These are phyloP conservation scores for Marcusenius ussheri DNA, from an alignment of 2,113 vertebrate genomes.

Conservation along the genomic window DNA sequence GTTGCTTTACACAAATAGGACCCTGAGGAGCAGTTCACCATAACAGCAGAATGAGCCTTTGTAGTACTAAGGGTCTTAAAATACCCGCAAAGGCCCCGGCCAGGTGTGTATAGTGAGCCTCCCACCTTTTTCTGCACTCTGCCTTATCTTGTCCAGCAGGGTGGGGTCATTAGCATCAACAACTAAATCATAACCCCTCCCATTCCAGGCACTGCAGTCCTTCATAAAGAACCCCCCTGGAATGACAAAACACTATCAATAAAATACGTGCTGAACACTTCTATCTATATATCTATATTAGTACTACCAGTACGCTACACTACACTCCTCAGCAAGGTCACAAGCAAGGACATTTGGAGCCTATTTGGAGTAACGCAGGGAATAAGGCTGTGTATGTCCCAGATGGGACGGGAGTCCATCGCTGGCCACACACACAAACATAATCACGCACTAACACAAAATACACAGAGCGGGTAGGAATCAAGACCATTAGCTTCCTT, in stretches of 20 bases:
- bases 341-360: not conserved
- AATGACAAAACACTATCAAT: not conserved
- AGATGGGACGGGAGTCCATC: not conserved
- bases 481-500: not conserved
- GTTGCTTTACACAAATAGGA: not conserved
- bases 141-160: constrained; percentile 52
- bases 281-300: not conserved
- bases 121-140: constrained; percentile 59
- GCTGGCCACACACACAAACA: not conserved
- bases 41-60: not conserved
- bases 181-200: constrained; percentile 43
- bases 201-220: constrained; percentile 19
- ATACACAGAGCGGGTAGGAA: not conserved
- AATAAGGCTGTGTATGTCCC: not conserved
- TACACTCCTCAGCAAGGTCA: not conserved
- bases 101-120: not conserved
- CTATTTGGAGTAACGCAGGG: not conserved
- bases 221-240: constrained; percentile 24
- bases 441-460: not conserved
- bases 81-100: not conserved
- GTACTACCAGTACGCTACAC: not conserved
- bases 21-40: not conserved
- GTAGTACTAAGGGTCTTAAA: not conserved
- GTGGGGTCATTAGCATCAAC: constrained; percentile 55
- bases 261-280: not conserved